phyloP scores from a whole-genome alignment of 2,888 invertebrate genomes.

The Exocentrus adspersus region DNA sequence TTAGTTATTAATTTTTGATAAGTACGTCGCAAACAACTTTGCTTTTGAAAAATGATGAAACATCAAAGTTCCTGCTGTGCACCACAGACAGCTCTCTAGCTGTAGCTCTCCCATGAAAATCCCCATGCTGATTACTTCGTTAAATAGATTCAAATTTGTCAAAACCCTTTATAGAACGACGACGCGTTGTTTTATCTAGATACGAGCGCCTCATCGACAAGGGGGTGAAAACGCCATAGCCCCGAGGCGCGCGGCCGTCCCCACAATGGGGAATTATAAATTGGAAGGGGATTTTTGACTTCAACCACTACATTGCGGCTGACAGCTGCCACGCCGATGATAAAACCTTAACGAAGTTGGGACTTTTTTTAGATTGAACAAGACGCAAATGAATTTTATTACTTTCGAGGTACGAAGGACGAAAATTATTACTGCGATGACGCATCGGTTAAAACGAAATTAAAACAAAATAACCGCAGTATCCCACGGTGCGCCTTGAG shows the following conservation, averaged over 20 bases:
- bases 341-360: constrained; percentile 61
- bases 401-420: constrained; percentile 7
- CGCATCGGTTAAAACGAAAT: no score
- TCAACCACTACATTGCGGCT: constrained; percentile 64
- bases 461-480: no score
- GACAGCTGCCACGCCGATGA: constrained; percentile 63
- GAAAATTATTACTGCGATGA: no score
- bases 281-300: constrained; percentile 62
- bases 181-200: constrained; percentile 54
- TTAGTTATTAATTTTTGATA: no score
- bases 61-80: no score
- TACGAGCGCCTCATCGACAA: constrained; percentile 53
- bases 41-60: no score
- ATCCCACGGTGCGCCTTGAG: no score
- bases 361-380: constrained; percentile 54
- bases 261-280: constrained; percentile 61
- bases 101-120: no score
- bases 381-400: constrained; percentile 38
- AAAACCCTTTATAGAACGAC: constrained; percentile 60
- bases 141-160: constrained; percentile 52
- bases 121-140: constrained; percentile 34
- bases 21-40: no score
- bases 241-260: constrained; percentile 42
- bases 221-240: constrained; percentile 45
- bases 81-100: no score